These are phyloP conservation scores for Bombylius discolor DNA, from an alignment of 2,888 invertebrate genomes.

Conservation along the genomic window DNA sequence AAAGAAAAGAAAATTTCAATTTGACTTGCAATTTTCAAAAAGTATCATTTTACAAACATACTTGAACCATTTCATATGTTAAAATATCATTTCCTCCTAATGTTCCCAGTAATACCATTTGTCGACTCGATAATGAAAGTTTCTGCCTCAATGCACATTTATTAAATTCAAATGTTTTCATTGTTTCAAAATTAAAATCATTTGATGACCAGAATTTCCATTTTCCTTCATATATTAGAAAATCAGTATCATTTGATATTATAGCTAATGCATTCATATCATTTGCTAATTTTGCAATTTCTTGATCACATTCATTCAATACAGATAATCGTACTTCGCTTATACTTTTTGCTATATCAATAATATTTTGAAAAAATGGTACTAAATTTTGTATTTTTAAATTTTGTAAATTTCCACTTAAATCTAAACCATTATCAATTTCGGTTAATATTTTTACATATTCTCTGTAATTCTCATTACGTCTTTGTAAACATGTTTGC, in stretches of 20 bases:
- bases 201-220: slow-evolving; percentile 10
- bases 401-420: not conserved
- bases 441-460: not conserved
- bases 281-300: slow-evolving; percentile 10
- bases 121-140: not conserved
- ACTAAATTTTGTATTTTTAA: not conserved
- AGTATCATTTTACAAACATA: not conserved
- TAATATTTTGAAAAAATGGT: slow-evolving; percentile 3
- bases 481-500: not conserved
- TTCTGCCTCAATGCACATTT: slow-evolving; percentile 2
- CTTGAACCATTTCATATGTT: not conserved
- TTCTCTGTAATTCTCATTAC: slow-evolving; percentile 2
- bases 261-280: slow-evolving; percentile 10
- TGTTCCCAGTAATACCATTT: slow-evolving; percentile 10
- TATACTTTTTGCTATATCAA: not conserved
- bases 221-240: slow-evolving; percentile 11
- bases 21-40: too few species aligned
- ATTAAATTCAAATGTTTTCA: slow-evolving; percentile 9
- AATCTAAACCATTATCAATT: slow-evolving; percentile 1
- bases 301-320: slow-evolving; percentile 12
- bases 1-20: too few species aligned
- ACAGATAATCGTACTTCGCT: not conserved
- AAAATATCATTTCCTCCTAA: slow-evolving; percentile 12
- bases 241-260: slow-evolving; percentile 12
- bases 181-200: not conserved